Base-by-base conservation (phyloP, 1,140 invertebrate species). In the Drosophila kohkoa region DNA sequence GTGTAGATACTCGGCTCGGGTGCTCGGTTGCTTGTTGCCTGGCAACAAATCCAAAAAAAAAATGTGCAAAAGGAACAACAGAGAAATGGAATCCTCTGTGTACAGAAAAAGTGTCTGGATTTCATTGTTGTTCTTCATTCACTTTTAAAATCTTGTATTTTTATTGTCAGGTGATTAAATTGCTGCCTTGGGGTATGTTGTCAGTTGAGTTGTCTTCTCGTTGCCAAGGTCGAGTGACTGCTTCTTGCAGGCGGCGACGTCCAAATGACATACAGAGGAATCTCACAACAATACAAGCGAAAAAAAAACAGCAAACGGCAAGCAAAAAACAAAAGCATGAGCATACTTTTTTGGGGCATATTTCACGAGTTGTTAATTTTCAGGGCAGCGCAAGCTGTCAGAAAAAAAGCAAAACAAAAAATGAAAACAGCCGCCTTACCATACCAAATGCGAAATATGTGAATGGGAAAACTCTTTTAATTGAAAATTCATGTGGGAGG, bases 321-420 rank as follows among this genome's bases (percentile, higher is more conserved):
- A 13, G 7, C 13, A 46, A 32, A 30, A n/a, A 66, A 43, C 20
- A 57, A 55, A 69, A 64, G 35, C 15, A 55, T 35, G 65, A 80
- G 85, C 85, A 77, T 81, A 81, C 85, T 83, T 89, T 89, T 89
- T 78, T 25, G 57, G 80, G 75, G 75, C 85, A 85, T 66, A 79
- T 81, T 85, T 79, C 57, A 88, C 80, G 75, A 85, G 74, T 77
- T 81, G 85, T 89, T 89, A 87, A 78, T 85, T 89, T 80, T 57
- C 65, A 72, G 43, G 74, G 49, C 46, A 55, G 64, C 11, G 10
- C 16, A 55, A 60, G 46, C 55, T 66, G 60, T 54, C 68, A 62
- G 35, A 72, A 65, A 48, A 20, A 60, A 45, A 63, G 20, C 30
- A 63, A 20, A 51, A 48, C 7, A 77, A 68, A 59, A 54, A 41